Evolutionary conservation across 2,797 vertebrate species (phyloP), one percentile per base, ranked within the genome.

Genomic region (Coilia nasus): DNA sequence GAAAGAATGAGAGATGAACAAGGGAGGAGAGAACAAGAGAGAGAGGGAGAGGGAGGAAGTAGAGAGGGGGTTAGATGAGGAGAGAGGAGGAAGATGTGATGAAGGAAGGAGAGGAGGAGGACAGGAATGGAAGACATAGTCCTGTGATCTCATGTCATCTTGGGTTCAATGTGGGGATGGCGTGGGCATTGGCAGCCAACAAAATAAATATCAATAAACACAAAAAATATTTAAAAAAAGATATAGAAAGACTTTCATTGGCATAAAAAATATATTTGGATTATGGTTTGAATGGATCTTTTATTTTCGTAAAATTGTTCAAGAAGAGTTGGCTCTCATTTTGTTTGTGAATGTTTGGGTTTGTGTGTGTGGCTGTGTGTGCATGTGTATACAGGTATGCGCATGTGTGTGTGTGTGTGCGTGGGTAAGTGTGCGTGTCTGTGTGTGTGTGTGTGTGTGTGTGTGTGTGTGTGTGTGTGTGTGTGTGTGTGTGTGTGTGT

Each of bases 21-120:
- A 62, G 60, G 62, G 62, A 67, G 62, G 62, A 67, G 12, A 67
- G 62, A 67, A 67, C 23, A 67, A 28, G n/a, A 54, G 10, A 31
- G 62, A 28, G 23, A 83, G 23, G 31, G 62, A 28, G 23, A 83
- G 23, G 28, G 10, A 62, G 35, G 35, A 5, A 41, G 35, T 41
- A 67, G 19, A 54, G 21, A 31, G 62, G 71, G 56, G 25, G 21
- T 82, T 44, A 59, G 82, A 81, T 62, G 62, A 67, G 88, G 90
- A 90, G 87, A 91, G 89, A 91, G 85, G 87, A 88, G 64, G 87
- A 87, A 90, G 90, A 87, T 89, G 89, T 93, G 90, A 94, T 90
- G 90, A 90, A 91, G 91, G 86, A 87, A 28, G 89, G 83, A 84
- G 90, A 81, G 62, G 64, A 91, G 87, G 84, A 81, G 3, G 3